Evolutionary conservation across 2,888 invertebrate species (phyloP).

Genomic region (Apantesis nais): DNA sequence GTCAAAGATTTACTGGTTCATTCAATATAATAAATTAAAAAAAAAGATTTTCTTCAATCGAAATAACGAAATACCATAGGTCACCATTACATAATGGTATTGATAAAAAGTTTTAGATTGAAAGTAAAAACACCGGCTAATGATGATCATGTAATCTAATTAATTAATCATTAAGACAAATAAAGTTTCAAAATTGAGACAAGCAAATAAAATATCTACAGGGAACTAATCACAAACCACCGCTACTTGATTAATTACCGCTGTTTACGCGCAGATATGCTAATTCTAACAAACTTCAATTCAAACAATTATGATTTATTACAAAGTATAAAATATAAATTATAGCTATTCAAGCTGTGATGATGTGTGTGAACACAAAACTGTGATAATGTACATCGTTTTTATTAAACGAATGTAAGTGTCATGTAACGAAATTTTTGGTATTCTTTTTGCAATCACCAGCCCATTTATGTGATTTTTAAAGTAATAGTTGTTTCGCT

Average conservation of each 20-base stretch:
- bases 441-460: not conserved
- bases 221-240: slow-evolving; percentile 31
- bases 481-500: too few relatives aligned
- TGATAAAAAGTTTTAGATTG: not conserved
- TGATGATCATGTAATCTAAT: not conserved
- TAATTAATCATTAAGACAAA: slow-evolving; percentile 1
- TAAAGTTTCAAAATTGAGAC: not conserved
- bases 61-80: not conserved
- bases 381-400: not conserved
- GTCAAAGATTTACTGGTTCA: not conserved
- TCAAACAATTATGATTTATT: slow-evolving; percentile 22
- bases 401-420: not conserved
- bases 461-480: not conserved
- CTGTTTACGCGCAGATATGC: slow-evolving; percentile 34
- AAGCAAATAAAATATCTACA: slow-evolving; percentile 19
- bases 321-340: not conserved
- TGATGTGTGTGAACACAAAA: not conserved
- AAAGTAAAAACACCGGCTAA: not conserved
- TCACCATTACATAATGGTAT: not conserved
- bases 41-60: not conserved
- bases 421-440: not conserved
- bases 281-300: slow-evolving; percentile 29
- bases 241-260: slow-evolving; percentile 36
- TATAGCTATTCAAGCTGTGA: not conserved
- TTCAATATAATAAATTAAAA: not conserved